Percentiles rank a stretch among this genome's conserved stretches.
Evolutionary conservation across 2,888 invertebrate species (phyloP).

Genomic region (Coenonympha arcania): DNA sequence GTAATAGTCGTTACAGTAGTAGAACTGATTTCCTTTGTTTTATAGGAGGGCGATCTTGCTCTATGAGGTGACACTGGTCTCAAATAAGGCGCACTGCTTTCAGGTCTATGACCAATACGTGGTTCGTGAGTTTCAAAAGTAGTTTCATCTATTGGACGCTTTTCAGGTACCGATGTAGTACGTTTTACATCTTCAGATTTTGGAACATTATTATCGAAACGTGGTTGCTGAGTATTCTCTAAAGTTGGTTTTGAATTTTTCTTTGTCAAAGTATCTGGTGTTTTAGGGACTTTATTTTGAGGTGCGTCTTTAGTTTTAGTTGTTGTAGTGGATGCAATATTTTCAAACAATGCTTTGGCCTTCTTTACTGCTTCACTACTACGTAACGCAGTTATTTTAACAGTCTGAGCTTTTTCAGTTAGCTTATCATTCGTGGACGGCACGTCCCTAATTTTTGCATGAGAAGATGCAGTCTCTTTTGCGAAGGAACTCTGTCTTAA

Average conservation of each 20-base stretch:
- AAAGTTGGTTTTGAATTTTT: slow-evolving; percentile 49
- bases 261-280: slow-evolving; percentile 66
- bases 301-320: slow-evolving; percentile 43
- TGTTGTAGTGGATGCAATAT: slow-evolving; percentile 66
- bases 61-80: slow-evolving; percentile 44
- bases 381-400: slow-evolving; percentile 63
- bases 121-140: slow-evolving; percentile 30
- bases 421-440: slow-evolving; percentile 39
- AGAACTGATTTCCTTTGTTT: slow-evolving; percentile 40
- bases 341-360: slow-evolving; percentile 82
- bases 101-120: slow-evolving; percentile 30
- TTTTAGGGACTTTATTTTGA: slow-evolving; percentile 48
- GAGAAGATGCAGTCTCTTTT: slow-evolving; percentile 45
- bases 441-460: slow-evolving; percentile 41
- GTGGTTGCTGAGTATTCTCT: slow-evolving; percentile 40
- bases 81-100: slow-evolving; percentile 40
- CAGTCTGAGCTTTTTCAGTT: slow-evolving; percentile 40
- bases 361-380: slow-evolving; percentile 79
- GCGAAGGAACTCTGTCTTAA: slow-evolving; percentile 33
- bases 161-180: slow-evolving; percentile 26
- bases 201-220: slow-evolving; percentile 40
- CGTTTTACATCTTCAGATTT: slow-evolving; percentile 42
- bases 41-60: slow-evolving; percentile 45
- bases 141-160: slow-evolving; percentile 32
- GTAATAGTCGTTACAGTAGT: slow-evolving; percentile 25